These are phyloP conservation scores for Globodera ellingtonae DNA, from an alignment of 1,140 invertebrate genomes.

Conservation along the genomic window DNA sequence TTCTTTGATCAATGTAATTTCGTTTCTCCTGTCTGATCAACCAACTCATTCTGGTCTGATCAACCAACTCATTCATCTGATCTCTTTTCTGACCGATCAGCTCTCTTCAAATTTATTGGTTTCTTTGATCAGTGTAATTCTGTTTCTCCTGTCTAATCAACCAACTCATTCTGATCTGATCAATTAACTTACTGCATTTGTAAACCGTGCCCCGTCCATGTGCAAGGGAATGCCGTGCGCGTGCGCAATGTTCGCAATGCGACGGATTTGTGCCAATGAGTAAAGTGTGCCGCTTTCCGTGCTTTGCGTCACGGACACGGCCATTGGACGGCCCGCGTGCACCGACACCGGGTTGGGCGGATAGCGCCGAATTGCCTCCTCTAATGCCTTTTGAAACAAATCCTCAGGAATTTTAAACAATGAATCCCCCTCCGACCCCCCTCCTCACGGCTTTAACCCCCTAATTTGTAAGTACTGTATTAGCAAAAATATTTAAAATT, in stretches of 20 bases:
- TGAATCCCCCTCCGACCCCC: neutral
- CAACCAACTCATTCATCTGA: too few species aligned
- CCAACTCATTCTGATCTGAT: too few species aligned
- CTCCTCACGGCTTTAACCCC: too few species aligned
- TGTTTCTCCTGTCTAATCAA: too few species aligned
- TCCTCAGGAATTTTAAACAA: neutral
- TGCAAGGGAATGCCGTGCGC: slow-evolving; percentile 21
- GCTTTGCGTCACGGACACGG: slow-evolving; percentile 28
- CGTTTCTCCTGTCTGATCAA: neutral
- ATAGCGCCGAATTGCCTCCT: slow-evolving; percentile 19
- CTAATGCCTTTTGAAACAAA: slow-evolving; percentile 22
- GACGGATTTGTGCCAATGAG: slow-evolving; percentile 23
- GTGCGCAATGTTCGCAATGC: slow-evolving; percentile 24
- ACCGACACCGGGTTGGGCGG: slow-evolving; percentile 22
- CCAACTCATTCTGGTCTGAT: too few species aligned
- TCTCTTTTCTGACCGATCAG: too few species aligned
- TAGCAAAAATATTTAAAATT: too few species aligned
- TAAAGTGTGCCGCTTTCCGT: slow-evolving; percentile 36
- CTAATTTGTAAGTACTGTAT: too few species aligned
- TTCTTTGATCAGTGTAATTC: too few species aligned
- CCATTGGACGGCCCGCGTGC: slow-evolving; percentile 31
- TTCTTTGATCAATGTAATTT: too few species aligned
- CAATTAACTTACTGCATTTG: slow-evolving; percentile 16
- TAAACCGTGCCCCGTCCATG: slow-evolving; percentile 34
- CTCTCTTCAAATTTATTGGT: too few species aligned